These are phyloP conservation scores for Stomatorhinus walkeri DNA, from an alignment of 2,797 vertebrate genomes.

Conservation along the genomic window DNA sequence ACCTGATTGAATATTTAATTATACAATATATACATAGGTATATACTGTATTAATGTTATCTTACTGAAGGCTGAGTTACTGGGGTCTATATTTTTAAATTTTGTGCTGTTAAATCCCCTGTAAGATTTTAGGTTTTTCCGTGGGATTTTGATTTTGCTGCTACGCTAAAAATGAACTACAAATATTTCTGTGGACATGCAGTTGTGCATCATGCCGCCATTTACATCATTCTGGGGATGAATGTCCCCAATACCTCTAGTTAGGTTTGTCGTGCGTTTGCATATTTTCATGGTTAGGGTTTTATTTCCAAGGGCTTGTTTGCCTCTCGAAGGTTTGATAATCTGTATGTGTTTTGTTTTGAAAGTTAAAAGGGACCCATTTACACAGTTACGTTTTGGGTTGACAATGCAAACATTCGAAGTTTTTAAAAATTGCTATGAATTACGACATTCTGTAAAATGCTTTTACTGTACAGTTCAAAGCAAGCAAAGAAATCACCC, in stretches of 20 bases:
- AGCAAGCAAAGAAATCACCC: conserved; percentile 19
- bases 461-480: conserved; percentile 16
- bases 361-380: conserved; percentile 20
- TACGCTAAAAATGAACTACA: conserved; percentile 7
- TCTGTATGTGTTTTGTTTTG: background rate
- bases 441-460: conserved; percentile 3
- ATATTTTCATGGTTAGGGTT: background rate
- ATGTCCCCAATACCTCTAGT: background rate
- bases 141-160: conserved; percentile 10
- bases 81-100: conserved; percentile 19
- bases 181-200: background rate
- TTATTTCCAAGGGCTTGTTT: conserved; percentile 1
- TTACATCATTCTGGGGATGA: background rate
- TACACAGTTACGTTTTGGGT: conserved; percentile 5
- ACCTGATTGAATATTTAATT: conserved; percentile 23
- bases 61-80: conserved; percentile 21
- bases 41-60: conserved; percentile 27
- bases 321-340: conserved; percentile 1
- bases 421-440: conserved; percentile 13
- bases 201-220: conserved; percentile 11
- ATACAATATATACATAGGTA: conserved; percentile 28
- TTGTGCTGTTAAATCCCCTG: conserved; percentile 12
- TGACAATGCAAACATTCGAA: background rate
- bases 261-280: background rate
- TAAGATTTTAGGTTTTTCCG: conserved; percentile 15